These are phyloP conservation scores for Amazonetta brasiliensis DNA, from an alignment of 2,797 vertebrate species.

Conservation along the genomic window DNA sequence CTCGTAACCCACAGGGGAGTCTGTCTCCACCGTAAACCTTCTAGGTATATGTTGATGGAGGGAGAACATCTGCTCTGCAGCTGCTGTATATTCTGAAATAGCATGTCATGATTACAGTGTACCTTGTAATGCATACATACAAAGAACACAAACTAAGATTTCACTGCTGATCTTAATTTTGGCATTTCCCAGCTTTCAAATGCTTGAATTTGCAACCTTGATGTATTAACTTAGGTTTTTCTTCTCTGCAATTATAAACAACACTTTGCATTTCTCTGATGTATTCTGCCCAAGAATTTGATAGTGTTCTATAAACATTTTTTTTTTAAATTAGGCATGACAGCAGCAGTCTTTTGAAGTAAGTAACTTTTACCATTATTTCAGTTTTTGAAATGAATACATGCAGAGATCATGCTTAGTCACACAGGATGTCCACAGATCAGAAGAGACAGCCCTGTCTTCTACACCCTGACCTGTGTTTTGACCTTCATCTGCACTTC, in stretches of 20 bases:
- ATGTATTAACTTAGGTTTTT: background rate
- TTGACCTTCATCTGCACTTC: slow-evolving; percentile 15
- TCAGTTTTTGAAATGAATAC: slow-evolving; percentile 16
- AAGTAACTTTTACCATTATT: background rate
- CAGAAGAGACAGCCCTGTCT: background rate
- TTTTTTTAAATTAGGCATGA: background rate
- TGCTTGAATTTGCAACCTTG: background rate
- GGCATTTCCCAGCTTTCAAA: background rate
- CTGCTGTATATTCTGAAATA: background rate
- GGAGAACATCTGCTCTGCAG: background rate
- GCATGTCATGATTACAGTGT: background rate
- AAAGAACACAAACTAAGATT: background rate
- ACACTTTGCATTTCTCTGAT: background rate
- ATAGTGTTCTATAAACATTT: background rate
- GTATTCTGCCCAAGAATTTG: background rate
- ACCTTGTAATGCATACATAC: background rate
- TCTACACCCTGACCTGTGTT: background rate
- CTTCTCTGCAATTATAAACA: background rate
- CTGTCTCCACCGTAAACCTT: background rate
- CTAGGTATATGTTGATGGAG: background rate
- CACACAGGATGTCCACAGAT: background rate
- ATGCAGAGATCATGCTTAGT: background rate
- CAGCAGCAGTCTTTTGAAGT: slow-evolving; percentile 12
- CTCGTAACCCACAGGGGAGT: background rate
- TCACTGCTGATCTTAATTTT: background rate